Evolutionary conservation across 2,888 invertebrate genomes (phyloP).

Genomic region (Hanleya hanleyi): DNA sequence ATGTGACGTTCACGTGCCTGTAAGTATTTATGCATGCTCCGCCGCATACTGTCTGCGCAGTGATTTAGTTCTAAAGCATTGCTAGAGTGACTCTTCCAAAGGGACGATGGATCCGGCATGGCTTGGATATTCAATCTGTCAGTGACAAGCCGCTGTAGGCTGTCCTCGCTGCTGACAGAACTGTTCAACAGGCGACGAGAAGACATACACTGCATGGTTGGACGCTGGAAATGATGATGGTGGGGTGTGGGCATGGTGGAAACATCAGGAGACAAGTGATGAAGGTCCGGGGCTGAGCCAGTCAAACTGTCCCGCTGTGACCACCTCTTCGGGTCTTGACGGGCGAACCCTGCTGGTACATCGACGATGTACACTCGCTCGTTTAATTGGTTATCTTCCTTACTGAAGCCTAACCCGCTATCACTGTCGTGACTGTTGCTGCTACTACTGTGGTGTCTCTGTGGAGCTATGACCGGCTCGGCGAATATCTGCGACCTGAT

Average conservation of each 20-base stretch:
- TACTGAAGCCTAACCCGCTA: conserved; percentile 90
- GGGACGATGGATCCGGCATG: conserved; percentile 77
- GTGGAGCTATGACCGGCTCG: conserved; percentile 44
- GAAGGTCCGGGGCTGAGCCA: conserved; percentile 22
- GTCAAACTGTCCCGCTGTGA: neutral
- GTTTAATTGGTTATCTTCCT: conserved; percentile 71
- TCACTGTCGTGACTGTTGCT: conserved; percentile 92
- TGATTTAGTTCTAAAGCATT: conserved; percentile 62
- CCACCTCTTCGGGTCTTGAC: too few relatives aligned
- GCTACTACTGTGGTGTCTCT: conserved; percentile 73
- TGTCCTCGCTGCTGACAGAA: conserved; percentile 53
- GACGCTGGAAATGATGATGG: conserved; percentile 9
- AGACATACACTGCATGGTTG: neutral
- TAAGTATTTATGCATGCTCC: conserved; percentile 67
- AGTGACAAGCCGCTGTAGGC: conserved; percentile 28
- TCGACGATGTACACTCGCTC: conserved; percentile 26
- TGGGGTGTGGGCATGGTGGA: conserved; percentile 40
- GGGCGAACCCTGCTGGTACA: neutral
- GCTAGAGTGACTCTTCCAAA: conserved; percentile 27
- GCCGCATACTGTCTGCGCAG: conserved; percentile 67
- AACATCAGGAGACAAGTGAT: conserved; percentile 48
- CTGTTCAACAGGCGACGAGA: conserved; percentile 30
- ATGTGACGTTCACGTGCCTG: conserved; percentile 50
- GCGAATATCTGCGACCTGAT: conserved; percentile 62
- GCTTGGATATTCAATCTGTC: conserved; percentile 80